Conservation (phyloP, 2,888 invertebrate genomes). For the Diaperis boleti region DNA sequence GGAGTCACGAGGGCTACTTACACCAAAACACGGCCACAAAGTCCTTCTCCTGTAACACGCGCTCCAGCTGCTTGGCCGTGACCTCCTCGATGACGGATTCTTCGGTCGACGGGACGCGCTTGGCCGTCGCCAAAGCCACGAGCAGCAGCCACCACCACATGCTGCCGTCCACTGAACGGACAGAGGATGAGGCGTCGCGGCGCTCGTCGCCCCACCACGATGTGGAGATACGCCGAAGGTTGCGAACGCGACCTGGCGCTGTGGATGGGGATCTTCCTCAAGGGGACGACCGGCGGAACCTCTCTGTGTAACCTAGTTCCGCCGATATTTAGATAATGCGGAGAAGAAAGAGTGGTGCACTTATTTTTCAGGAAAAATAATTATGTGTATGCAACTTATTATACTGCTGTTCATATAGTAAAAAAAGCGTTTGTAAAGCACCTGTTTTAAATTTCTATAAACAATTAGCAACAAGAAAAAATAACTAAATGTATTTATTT, state of each 20-base stretch:
- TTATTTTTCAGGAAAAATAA: too few relatives aligned
- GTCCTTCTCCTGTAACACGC: constrained; percentile 90
- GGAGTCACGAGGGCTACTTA: constrained; percentile 79
- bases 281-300: too few relatives aligned
- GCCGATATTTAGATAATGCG: too few relatives aligned
- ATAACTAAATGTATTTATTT: too few relatives aligned
- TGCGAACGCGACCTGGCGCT: background rate
- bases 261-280: too few relatives aligned
- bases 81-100: constrained; percentile 90
- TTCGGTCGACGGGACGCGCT: constrained; percentile 65
- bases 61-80: constrained; percentile 91
- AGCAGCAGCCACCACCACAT: constrained; percentile 70
- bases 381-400: too few relatives aligned
- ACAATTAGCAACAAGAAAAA: too few relatives aligned
- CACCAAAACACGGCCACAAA: constrained; percentile 97
- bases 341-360: too few relatives aligned
- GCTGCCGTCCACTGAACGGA: constrained; percentile 64
- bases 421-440: too few relatives aligned
- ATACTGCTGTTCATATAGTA: too few relatives aligned
- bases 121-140: constrained; percentile 67
- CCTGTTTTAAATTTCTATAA: too few relatives aligned
- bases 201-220: constrained; percentile 56
- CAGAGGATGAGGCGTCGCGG: constrained; percentile 58
- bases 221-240: constrained; percentile 4
- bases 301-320: too few relatives aligned